Evolutionary conservation across 2,888 invertebrate species (phyloP).

Genomic region (Drosophila putrida): DNA sequence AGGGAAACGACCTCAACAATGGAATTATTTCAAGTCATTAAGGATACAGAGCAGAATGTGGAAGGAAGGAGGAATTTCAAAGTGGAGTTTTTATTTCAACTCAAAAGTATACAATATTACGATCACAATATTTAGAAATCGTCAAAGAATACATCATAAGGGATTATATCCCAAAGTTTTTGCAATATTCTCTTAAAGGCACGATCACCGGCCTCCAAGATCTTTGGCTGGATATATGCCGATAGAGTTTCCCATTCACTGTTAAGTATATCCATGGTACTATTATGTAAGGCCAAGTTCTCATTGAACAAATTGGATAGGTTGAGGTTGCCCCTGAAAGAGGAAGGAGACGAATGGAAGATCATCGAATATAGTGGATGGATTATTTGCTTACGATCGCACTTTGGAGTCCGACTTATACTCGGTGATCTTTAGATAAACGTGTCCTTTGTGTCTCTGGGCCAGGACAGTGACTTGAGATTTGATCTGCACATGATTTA

Average conservation of each 20-base stretch:
- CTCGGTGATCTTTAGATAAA: slow-evolving; percentile 56
- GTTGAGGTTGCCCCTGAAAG: slow-evolving; percentile 60
- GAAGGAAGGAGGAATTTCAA: not conserved
- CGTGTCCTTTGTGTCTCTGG: slow-evolving; percentile 49
- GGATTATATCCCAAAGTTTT: slow-evolving; percentile 51
- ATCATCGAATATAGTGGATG: not conserved
- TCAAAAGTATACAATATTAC: not conserved
- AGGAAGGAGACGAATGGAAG: not conserved
- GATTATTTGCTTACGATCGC: slow-evolving; percentile 51
- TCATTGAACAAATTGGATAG: slow-evolving; percentile 75
- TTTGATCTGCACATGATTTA: slow-evolving; percentile 47
- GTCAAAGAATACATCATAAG: slow-evolving; percentile 67
- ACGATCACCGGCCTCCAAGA: slow-evolving; percentile 48
- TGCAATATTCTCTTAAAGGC: slow-evolving; percentile 30
- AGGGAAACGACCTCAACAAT: not conserved
- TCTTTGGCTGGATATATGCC: slow-evolving; percentile 64
- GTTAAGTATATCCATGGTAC: slow-evolving; percentile 70
- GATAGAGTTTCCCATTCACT: slow-evolving; percentile 67
- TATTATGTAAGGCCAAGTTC: slow-evolving; percentile 67
- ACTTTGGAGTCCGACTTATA: slow-evolving; percentile 50
- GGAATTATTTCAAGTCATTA: not conserved
- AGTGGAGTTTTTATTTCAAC: not conserved
- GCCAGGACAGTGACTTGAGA: slow-evolving; percentile 33
- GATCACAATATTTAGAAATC: not conserved
- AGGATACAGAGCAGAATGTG: not conserved